A percentile compares a stretch with the other conserved stretches of the same genome.
phyloP scores from a whole-genome alignment of 2,113 vertebrate species.

The human region DNA sequence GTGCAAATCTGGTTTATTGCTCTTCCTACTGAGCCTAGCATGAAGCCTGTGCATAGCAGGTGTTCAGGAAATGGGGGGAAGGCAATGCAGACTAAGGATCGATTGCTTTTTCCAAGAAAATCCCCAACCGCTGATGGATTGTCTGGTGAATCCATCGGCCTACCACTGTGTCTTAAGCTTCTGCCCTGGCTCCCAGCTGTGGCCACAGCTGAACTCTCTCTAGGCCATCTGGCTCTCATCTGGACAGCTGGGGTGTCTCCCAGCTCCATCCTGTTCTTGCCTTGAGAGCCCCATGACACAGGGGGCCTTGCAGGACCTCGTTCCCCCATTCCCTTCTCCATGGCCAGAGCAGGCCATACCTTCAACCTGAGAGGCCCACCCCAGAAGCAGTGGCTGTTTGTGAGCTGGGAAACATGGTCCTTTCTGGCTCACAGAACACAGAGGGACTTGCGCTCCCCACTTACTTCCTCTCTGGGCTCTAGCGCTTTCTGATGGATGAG shows the following conservation, averaged over 20 bases:
- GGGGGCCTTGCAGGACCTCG: neutral
- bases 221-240: slow-evolving; percentile 36
- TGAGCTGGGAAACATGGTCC: neutral
- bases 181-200: neutral
- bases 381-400: neutral
- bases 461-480: slow-evolving; percentile 41
- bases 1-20: neutral
- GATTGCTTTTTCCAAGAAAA: neutral
- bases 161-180: neutral
- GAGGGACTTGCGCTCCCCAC: neutral
- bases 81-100: neutral
- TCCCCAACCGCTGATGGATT: neutral
- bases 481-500: slow-evolving; percentile 72
- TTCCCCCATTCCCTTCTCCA: neutral
- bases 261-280: neutral
- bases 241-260: neutral
- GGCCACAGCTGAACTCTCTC: neutral
- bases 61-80: neutral
- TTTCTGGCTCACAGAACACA: neutral
- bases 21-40: neutral
- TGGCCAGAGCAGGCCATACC: neutral
- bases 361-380: neutral
- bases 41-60: neutral
- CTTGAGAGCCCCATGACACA: neutral
- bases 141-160: neutral